Conservation (phyloP, 2,888 invertebrate species). For the Eupelmus urozonus region DNA sequence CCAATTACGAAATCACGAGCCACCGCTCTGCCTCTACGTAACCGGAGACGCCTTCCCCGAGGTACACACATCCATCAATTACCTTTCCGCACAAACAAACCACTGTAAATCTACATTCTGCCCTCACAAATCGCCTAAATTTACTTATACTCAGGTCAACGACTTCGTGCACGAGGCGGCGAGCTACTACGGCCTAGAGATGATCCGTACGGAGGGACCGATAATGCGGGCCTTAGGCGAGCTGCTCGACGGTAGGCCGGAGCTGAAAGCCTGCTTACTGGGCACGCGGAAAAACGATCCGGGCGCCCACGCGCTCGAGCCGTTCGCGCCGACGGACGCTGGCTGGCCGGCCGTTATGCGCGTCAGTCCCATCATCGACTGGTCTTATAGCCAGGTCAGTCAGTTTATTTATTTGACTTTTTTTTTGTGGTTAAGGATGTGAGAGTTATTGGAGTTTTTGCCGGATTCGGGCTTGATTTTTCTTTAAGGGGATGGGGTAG, state of each 20-base stretch:
- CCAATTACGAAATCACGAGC: slow-evolving; percentile 75
- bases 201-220: slow-evolving; percentile 83
- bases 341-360: slow-evolving; percentile 95
- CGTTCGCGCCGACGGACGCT: slow-evolving; percentile 90
- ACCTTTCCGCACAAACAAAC: too few relatives aligned
- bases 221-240: slow-evolving; percentile 85
- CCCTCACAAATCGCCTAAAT: too few relatives aligned
- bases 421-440: too few relatives aligned
- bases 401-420: slow-evolving; percentile 7
- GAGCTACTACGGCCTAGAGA: slow-evolving; percentile 85
- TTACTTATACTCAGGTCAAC: slow-evolving; percentile 81
- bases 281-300: slow-evolving; percentile 95
- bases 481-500: too few relatives aligned
- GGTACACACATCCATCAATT: slow-evolving; percentile 65
- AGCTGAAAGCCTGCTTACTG: slow-evolving; percentile 92
- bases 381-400: slow-evolving; percentile 87
- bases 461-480: too few relatives aligned
- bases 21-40: slow-evolving; percentile 88
- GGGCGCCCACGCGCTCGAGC: slow-evolving; percentile 82
- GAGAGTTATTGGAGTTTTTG: too few relatives aligned
- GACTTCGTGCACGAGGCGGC: slow-evolving; percentile 87
- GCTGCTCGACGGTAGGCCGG: slow-evolving; percentile 81
- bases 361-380: slow-evolving; percentile 93
- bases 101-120: too few relatives aligned
- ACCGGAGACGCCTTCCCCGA: slow-evolving; percentile 90